A percentile compares a stretch with the other conserved stretches of the same genome.
Evolutionary conservation across 2,888 invertebrate species (phyloP).

Genomic region (Caenorhabditis imperialis): DNA sequence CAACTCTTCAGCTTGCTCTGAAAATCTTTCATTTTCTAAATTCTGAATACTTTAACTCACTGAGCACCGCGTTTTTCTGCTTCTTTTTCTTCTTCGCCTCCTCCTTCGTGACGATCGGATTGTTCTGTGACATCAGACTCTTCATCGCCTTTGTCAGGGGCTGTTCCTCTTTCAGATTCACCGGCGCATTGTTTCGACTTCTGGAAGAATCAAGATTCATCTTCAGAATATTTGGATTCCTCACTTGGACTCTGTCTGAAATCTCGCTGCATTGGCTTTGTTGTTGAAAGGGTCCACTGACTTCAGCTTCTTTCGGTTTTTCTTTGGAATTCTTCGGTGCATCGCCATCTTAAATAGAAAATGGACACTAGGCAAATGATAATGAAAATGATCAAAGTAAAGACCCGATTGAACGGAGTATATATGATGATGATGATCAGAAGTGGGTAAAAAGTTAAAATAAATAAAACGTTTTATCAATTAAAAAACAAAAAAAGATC

Average conservation of each 20-base stretch:
- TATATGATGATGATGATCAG: no score
- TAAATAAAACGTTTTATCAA: neutral
- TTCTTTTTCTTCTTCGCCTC: constrained; percentile 47
- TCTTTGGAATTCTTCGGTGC: constrained; percentile 63
- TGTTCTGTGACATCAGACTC: constrained; percentile 30
- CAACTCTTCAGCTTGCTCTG: constrained; percentile 56
- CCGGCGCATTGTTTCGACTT: constrained; percentile 40
- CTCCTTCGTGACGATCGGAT: constrained; percentile 33
- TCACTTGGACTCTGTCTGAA: no score
- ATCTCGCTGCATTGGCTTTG: constrained; percentile 48
- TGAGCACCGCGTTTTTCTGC: constrained; percentile 54
- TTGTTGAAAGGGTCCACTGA: constrained; percentile 66
- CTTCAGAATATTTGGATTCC: no score
- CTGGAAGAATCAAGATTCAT: no score
- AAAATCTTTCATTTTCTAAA: constrained; percentile 3
- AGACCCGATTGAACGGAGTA: neutral
- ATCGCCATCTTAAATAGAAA: constrained; percentile 34
- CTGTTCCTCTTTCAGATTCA: constrained; percentile 50
- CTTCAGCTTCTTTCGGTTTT: constrained; percentile 69
- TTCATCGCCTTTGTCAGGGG: constrained; percentile 53
- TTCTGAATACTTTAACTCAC: constrained; percentile 22
- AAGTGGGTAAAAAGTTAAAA: no score
- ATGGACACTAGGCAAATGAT: neutral
- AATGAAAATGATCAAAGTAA: neutral
- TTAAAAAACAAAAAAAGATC: constrained; percentile 7